These are phyloP conservation scores for Zootermopsis nevadensis DNA, from an alignment of 2,888 invertebrate genomes.

Conservation along the genomic window DNA sequence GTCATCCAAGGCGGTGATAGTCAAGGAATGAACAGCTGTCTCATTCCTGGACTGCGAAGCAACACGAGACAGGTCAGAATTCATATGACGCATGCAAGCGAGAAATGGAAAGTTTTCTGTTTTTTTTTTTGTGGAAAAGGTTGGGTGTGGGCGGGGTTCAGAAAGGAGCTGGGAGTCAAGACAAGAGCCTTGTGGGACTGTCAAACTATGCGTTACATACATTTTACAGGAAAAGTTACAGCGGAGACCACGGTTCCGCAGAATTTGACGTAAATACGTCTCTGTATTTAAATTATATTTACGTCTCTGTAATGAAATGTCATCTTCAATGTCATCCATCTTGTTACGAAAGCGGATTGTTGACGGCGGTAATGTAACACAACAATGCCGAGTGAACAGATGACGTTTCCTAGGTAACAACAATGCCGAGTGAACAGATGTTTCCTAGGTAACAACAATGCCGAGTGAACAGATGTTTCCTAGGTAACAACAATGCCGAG, in stretches of 20 bases:
- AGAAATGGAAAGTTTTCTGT: slow-evolving; percentile 26
- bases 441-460: too few relatives aligned
- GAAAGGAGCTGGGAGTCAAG: slow-evolving; percentile 26
- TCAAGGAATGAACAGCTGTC: slow-evolving; percentile 51
- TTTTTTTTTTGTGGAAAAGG: not conserved
- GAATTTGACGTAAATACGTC: not conserved
- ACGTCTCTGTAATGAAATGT: too few relatives aligned
- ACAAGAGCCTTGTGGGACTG: slow-evolving; percentile 23
- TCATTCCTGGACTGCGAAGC: slow-evolving; percentile 53
- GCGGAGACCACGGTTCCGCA: too few relatives aligned
- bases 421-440: too few relatives aligned
- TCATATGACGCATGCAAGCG: slow-evolving; percentile 46
- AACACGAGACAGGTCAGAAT: slow-evolving; percentile 48
- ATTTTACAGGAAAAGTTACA: not conserved
- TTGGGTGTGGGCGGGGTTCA: not conserved
- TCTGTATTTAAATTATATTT: too few relatives aligned
- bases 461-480: too few relatives aligned
- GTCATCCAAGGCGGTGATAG: slow-evolving; percentile 54
- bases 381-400: too few relatives aligned
- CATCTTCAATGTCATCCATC: too few relatives aligned
- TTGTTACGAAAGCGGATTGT: too few relatives aligned
- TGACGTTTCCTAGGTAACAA: too few relatives aligned
- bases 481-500: too few relatives aligned
- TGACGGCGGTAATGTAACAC: too few relatives aligned
- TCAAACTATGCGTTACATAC: not conserved